Base-by-base conservation (phyloP, 35 echinoderm and acorn worm genomes). In the Acanthaster planci region DNA sequence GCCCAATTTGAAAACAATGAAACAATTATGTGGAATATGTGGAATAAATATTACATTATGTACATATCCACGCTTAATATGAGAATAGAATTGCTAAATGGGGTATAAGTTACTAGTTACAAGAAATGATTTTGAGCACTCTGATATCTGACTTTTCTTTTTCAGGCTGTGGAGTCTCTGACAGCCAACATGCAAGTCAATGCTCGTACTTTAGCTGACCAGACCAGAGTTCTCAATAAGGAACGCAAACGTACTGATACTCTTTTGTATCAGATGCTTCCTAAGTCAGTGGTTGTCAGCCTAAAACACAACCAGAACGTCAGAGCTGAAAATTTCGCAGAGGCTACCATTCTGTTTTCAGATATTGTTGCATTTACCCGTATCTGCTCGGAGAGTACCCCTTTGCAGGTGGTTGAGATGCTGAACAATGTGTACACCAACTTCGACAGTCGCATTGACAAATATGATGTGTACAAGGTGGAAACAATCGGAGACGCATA, bases 401-500 rank as follows among this genome's bases (percentile, higher is more conserved):
- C 95, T 6, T 40, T 98, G 30, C 82, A 98, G 67, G 89, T 96
- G 7, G 93, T 97, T 0, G 86, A 91, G 76, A 92, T 92, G 90
- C 60, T 97, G 76, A 97, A 97, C 37, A 97, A 91, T 5, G 81
- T 97, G 21, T 92, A 97, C 86, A 87, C 81, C 21, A 82, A 84
- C 37, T 84, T 97, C 16, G 93, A 97, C 55, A 88, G 80, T 3
- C 36, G 86, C 15, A 91, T 97, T 5, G 93, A 97, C 51, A 87
- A 86, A 29, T 97, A 97, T 36, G 86, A 97, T 60, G 93, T 91
- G 21, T 97, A 97, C 51, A 97, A 97, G 57, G 93, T 97, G 21
- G 93, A 97, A 60, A 97, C 93, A 1, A 97, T 97, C 12, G 90
- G 90, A 19, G 93, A 97, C 40, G 85, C 93, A 21, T 97, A 97